Conservation (phyloP, 2,113 vertebrate genomes). For the Desmodus rotundus region DNA sequence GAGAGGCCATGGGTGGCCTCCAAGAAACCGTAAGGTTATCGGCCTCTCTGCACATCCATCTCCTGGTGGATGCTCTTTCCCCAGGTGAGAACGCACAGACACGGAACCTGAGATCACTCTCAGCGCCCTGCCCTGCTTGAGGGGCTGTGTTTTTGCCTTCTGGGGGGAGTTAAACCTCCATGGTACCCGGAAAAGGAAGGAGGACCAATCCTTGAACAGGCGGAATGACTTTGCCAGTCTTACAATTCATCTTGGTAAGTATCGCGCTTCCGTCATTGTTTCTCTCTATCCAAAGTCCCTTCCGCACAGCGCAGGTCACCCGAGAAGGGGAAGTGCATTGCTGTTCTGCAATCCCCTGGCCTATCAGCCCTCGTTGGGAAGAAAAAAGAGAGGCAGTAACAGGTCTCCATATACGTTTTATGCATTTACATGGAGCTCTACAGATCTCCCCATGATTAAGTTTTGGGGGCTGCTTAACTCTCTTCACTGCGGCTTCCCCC, state of each 20-base stretch:
- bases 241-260: not conserved
- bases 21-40: not conserved
- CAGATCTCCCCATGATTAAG: accelerated
- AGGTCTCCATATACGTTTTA: accelerated
- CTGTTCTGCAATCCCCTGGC: not conserved
- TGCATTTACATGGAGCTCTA: not conserved
- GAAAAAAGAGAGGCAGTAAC: accelerated
- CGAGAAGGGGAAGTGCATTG: accelerated
- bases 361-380: not conserved
- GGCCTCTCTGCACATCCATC: not conserved
- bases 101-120: too few relatives aligned
- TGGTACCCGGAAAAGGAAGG: not conserved
- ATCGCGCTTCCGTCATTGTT: accelerated
- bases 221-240: not conserved
- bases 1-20: accelerated
- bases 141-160: not conserved
- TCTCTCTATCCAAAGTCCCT: not conserved
- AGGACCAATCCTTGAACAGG: too few relatives aligned
- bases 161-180: not conserved
- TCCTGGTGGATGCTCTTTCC: not conserved
- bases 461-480: too few relatives aligned
- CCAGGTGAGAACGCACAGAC: too few relatives aligned
- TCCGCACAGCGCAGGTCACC: too few relatives aligned
- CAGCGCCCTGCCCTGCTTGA: not conserved
- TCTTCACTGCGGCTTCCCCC: accelerated